These are phyloP conservation scores for Stratiomys singularior DNA, from an alignment of 2,888 invertebrate species.

Conservation along the genomic window DNA sequence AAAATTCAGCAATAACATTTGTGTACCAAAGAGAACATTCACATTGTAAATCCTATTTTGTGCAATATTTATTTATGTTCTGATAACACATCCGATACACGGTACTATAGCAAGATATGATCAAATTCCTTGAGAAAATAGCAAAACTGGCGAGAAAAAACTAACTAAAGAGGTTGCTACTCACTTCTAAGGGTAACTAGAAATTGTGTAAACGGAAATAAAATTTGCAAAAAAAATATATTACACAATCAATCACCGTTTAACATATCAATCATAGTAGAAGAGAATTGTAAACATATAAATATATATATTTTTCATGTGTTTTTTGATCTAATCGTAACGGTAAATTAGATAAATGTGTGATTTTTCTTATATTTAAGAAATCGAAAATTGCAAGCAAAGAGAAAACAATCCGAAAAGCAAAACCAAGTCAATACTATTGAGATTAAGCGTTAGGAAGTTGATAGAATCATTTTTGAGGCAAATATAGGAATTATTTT, in stretches of 20 bases:
- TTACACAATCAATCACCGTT: constrained; percentile 29
- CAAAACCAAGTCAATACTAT: constrained; percentile 15
- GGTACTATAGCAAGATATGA: background rate
- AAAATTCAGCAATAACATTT: background rate
- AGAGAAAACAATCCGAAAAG: too few species aligned
- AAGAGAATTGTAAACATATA: constrained; percentile 11
- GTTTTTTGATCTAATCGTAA: background rate
- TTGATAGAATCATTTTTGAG: background rate
- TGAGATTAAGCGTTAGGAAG: background rate
- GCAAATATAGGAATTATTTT: background rate
- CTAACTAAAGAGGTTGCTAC: background rate
- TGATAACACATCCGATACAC: background rate
- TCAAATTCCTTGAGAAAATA: background rate
- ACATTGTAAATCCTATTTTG: background rate
- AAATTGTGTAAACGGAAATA: too few species aligned
- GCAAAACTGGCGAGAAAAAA: background rate
- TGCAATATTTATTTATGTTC: constrained; percentile 27
- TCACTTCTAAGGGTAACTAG: too few species aligned
- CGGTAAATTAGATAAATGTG: background rate
- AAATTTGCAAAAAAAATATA: constrained; percentile 2
- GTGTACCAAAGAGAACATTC: constrained; percentile 33
- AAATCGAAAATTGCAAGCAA: too few species aligned
- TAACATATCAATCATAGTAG: constrained; percentile 40
- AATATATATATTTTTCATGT: constrained; percentile 32
- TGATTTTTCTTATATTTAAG: background rate